These are phyloP conservation scores for Nebria brevicollis DNA, from an alignment of 2,888 invertebrate species.

Conservation along the genomic window DNA sequence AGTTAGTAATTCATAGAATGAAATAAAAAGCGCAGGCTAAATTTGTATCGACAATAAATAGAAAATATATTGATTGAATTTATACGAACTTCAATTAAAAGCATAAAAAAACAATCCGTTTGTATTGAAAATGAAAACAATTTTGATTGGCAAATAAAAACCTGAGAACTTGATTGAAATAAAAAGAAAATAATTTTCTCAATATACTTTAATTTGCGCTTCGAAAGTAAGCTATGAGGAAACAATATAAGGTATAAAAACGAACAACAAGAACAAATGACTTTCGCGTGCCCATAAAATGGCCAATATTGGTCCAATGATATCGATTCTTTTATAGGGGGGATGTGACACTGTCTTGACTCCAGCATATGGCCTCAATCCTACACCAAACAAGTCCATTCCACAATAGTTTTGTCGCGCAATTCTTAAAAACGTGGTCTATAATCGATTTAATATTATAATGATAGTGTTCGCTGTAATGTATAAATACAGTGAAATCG, in stretches of 20 bases:
- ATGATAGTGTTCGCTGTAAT: neutral
- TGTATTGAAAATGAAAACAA: too few relatives aligned
- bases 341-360: constrained; percentile 31
- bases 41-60: too few relatives aligned
- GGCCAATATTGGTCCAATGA: constrained; percentile 37
- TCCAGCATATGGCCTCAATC: neutral
- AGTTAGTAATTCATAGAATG: too few relatives aligned
- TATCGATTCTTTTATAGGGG: constrained; percentile 33
- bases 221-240: neutral
- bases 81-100: too few relatives aligned
- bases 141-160: too few relatives aligned
- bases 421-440: too few relatives aligned
- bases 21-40: too few relatives aligned
- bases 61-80: too few relatives aligned
- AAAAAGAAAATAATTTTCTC: neutral
- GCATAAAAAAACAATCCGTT: too few relatives aligned
- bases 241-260: constrained; percentile 3
- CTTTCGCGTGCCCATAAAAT: constrained; percentile 23
- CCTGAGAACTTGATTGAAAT: neutral
- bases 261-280: constrained; percentile 31
- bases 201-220: neutral
- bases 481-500: neutral
- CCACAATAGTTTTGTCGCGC: neutral
- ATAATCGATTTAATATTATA: too few relatives aligned
- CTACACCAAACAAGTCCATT: neutral